These are phyloP conservation scores for Apotomis capreana DNA, from an alignment of 2,888 invertebrate genomes.

Conservation along the genomic window DNA sequence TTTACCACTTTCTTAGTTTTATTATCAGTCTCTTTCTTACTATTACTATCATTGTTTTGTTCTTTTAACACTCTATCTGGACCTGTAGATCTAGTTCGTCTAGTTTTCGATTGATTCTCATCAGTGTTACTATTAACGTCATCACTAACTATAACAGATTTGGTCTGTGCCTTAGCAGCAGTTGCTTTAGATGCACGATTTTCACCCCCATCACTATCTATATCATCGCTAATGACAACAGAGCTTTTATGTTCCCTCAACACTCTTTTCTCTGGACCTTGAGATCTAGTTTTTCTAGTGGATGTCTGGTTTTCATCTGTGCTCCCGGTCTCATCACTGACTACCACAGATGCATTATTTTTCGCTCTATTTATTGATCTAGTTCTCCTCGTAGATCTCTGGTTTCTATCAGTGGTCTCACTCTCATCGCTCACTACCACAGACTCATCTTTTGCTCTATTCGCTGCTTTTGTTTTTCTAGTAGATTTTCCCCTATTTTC, in stretches of 20 bases:
- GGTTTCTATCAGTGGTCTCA: too few species aligned
- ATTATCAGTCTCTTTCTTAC: slow-evolving; percentile 1
- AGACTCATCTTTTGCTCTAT: not conserved
- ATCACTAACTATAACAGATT: slow-evolving; percentile 8
- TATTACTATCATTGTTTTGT: not conserved
- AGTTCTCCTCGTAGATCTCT: too few species aligned
- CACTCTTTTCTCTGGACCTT: not conserved
- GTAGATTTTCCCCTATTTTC: not conserved
- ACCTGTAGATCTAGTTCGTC: not conserved
- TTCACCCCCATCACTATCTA: not conserved
- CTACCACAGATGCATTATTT: slow-evolving; percentile 6
- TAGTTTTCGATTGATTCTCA: not conserved
- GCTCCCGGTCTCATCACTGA: slow-evolving; percentile 7
- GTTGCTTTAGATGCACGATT: not conserved
- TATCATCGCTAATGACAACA: slow-evolving; percentile 8
- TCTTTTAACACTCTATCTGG: slow-evolving; percentile 1
- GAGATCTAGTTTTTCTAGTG: slow-evolving; percentile 22
- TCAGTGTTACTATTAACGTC: slow-evolving; percentile 1
- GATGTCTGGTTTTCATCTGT: not conserved
- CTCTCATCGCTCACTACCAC: not conserved
- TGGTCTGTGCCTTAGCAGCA: not conserved
- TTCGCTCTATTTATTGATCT: too few species aligned
- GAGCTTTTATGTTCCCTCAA: slow-evolving; percentile 6
- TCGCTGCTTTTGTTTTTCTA: not conserved
- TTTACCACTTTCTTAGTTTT: not conserved